A percentile compares a stretch with the other conserved stretches of the same genome.
Evolutionary conservation across 2,888 invertebrate species (phyloP).

Genomic region (Miltochrista miniata): DNA sequence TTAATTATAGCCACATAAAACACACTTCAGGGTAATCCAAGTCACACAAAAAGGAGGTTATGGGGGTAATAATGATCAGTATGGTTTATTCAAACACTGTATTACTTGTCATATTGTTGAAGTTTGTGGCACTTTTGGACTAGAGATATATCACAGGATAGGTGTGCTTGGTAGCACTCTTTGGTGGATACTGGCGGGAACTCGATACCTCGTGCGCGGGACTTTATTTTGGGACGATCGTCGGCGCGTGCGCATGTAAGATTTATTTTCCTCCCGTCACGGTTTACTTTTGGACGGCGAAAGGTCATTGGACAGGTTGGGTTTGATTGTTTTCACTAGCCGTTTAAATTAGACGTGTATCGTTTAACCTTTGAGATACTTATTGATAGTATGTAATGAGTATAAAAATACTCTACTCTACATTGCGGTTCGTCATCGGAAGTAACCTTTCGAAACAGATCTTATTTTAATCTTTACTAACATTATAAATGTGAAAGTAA

Average conservation of each 20-base stretch:
- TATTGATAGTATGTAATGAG: not conserved
- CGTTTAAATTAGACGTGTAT: slow-evolving; percentile 4
- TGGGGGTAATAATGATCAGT: slow-evolving; percentile 26
- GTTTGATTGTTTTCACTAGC: slow-evolving; percentile 47
- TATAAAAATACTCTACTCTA: no score
- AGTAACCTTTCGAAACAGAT: no score
- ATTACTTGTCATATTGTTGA: slow-evolving; percentile 74
- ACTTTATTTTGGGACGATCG: slow-evolving; percentile 68
- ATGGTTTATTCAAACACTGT: slow-evolving; percentile 41
- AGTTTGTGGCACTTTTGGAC: slow-evolving; percentile 58
- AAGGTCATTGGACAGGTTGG: slow-evolving; percentile 79
- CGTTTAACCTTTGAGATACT: not conserved
- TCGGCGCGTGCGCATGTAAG: slow-evolving; percentile 55
- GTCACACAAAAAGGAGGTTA: slow-evolving; percentile 58
- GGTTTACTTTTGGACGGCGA: slow-evolving; percentile 73
- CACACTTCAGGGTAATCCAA: slow-evolving; percentile 61
- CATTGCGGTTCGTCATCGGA: no score
- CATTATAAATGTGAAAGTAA: no score
- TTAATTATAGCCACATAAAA: slow-evolving; percentile 60
- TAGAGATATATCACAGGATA: slow-evolving; percentile 73
- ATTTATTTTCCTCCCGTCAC: slow-evolving; percentile 70
- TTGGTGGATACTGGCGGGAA: slow-evolving; percentile 70
- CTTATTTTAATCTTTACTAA: no score
- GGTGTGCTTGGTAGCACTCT: slow-evolving; percentile 52
- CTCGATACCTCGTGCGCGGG: slow-evolving; percentile 66